These are phyloP conservation scores for Zophobas atratus DNA, from an alignment of 1,140 invertebrate genomes.

Conservation along the genomic window DNA sequence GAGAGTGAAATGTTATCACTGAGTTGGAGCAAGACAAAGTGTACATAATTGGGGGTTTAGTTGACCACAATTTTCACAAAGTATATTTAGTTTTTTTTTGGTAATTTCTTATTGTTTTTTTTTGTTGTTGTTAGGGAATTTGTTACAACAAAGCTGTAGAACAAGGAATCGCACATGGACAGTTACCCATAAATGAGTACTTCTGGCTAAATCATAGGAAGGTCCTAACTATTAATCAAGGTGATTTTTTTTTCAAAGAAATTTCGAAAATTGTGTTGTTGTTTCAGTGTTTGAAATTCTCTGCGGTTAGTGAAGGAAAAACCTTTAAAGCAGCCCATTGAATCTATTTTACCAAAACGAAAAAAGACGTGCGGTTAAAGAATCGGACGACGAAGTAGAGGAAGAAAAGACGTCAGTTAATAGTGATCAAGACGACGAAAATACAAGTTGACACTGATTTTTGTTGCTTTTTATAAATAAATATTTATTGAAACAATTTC, in stretches of 20 bases:
- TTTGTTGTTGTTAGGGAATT: conserved; percentile 75
- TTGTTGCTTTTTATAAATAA: no score
- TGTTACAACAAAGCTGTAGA: conserved; percentile 87
- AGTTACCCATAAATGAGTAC: conserved; percentile 92
- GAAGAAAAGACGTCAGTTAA: not conserved
- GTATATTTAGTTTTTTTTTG: conserved; percentile 67
- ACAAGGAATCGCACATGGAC: conserved; percentile 86
- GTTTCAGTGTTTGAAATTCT: conserved; percentile 94
- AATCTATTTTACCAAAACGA: conserved; percentile 84
- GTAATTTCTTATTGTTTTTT: not conserved
- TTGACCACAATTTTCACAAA: conserved; percentile 98
- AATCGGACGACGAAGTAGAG: not conserved
- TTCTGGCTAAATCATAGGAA: conserved; percentile 94
- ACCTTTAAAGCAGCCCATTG: conserved; percentile 91
- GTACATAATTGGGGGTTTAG: conserved; percentile 97
- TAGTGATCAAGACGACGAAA: not conserved
- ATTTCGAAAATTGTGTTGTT: no score
- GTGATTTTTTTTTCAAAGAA: conserved; percentile 68
- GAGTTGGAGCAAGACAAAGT: conserved; percentile 83
- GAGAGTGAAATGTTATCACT: conserved; percentile 94
- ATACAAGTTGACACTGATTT: not conserved
- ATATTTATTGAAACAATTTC: no score
- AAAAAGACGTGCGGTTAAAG: conserved; percentile 19
- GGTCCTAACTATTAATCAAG: conserved; percentile 97
- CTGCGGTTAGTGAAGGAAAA: conserved; percentile 83